Base-by-base conservation (phyloP, 1,140 invertebrate species). In the Phocides pigmalion region DNA sequence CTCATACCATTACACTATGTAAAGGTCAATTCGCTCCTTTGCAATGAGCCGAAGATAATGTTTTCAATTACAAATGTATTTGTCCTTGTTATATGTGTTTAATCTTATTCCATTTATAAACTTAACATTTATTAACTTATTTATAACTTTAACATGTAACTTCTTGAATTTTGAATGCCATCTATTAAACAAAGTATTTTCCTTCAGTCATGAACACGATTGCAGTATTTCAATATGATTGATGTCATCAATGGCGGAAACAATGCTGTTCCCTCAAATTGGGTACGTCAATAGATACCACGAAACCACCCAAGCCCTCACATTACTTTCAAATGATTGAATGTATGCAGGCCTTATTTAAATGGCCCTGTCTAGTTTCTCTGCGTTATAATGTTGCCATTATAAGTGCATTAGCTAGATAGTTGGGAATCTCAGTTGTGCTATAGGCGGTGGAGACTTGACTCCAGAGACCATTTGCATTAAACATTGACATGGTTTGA, bases 391-490 rank as follows among this genome's bases (percentile, higher is more conserved):
- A 79, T 82, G 74, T 66, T 66, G 66, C 73, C 70, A 87, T 84
- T 84, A 84, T 84, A 84, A 87, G 71, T 62, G 63, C 82, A 85
- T 87, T 87, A 84, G 77, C 54, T 69, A 74, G 75, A 85, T 80
- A 69, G 75, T 76, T 63, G 70, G 65, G 68, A 76, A 71, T 70
- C 74, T 82, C 64, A 64, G 72, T 47, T 47, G 54, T 72, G 68
- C 59, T 41, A 35, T 41, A 68, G 56, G 65, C 32, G 59, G 59
- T 70, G 49, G 62, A 72, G 71, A 69, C 50, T 42, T 58, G 28
- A 54, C 50, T 65, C 37, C 41, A 63, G 63, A 64, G 67, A 58
- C 35, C 58, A 66, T 75, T 80, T 73, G 73, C 65, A 68, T 69
- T 74, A 56, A 64, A 50, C 59, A 50, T 61, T 62, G 41, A 64